Evolutionary conservation across 2,113 vertebrate species (phyloP).

Genomic region (Micromys minutus): DNA sequence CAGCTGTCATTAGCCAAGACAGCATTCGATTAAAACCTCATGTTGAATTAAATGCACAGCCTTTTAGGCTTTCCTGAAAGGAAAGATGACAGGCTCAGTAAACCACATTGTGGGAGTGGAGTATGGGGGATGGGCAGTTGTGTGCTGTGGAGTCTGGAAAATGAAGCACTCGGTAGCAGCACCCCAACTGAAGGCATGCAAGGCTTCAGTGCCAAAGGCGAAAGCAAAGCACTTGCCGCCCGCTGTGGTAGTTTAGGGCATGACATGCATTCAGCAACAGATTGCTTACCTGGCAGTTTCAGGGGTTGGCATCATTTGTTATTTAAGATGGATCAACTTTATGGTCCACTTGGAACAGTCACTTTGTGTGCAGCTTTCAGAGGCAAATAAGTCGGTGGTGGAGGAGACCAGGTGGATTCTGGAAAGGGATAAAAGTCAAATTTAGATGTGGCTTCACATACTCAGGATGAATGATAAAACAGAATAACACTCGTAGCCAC

Average conservation of each 20-base stretch:
- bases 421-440: neutral
- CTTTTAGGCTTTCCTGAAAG: constrained; percentile 30
- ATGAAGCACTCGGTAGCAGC: neutral
- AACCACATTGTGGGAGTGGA: neutral
- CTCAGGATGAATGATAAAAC: neutral
- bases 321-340: constrained; percentile 32
- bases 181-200: constrained; percentile 20
- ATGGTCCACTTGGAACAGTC: constrained; percentile 15
- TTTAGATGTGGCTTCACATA: neutral
- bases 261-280: neutral
- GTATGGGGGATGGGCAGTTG: neutral
- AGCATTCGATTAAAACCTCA: neutral
- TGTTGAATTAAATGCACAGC: neutral
- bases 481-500: neutral
- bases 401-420: neutral
- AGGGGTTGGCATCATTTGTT: constrained; percentile 41
- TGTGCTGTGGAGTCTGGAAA: neutral
- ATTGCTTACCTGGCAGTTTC: constrained; percentile 12
- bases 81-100: neutral
- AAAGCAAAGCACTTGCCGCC: neutral
- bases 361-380: constrained; percentile 1
- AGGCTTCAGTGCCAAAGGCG: neutral
- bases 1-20: constrained; percentile 20
- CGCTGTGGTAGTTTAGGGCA: neutral
- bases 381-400: neutral